Evolutionary conservation across 2,797 vertebrate species (phyloP).

Genomic region (Cirrhinus mrigala): DNA sequence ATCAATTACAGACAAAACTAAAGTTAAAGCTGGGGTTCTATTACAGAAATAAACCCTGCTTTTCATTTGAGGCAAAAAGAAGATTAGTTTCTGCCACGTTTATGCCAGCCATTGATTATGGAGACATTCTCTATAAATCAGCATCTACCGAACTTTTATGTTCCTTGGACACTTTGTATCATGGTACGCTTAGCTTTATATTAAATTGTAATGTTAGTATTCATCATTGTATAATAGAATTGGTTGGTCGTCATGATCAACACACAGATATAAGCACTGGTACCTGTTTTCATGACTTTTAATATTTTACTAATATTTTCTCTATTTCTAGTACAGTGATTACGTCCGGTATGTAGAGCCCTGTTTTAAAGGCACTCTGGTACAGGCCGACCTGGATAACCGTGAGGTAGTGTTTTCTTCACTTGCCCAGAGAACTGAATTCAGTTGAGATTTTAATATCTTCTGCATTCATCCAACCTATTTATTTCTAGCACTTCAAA

Average conservation of each 20-base stretch:
- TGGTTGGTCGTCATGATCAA: background rate
- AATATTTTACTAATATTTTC: background rate
- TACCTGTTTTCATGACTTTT: background rate
- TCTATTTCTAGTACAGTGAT: conserved; percentile 87
- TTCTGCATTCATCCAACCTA: background rate
- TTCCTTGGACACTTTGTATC: background rate
- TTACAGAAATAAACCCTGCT: background rate
- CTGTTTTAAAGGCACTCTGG: conserved; percentile 93
- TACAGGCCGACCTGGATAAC: conserved; percentile 97
- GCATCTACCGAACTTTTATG: background rate
- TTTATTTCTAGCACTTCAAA: conserved; percentile 88
- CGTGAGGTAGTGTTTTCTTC: conserved; percentile 83
- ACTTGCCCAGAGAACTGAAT: background rate
- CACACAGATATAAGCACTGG: background rate
- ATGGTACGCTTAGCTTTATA: background rate
- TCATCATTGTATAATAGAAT: background rate
- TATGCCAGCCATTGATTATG: background rate
- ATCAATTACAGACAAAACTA: background rate
- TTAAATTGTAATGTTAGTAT: background rate
- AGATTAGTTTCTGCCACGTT: background rate
- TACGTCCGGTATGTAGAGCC: conserved; percentile 94
- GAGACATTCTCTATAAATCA: background rate
- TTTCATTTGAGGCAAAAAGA: background rate
- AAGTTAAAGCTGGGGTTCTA: background rate
- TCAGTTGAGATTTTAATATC: background rate